Base-by-base conservation (phyloP, 2,888 invertebrate species). In the Cephus pygmeus region DNA sequence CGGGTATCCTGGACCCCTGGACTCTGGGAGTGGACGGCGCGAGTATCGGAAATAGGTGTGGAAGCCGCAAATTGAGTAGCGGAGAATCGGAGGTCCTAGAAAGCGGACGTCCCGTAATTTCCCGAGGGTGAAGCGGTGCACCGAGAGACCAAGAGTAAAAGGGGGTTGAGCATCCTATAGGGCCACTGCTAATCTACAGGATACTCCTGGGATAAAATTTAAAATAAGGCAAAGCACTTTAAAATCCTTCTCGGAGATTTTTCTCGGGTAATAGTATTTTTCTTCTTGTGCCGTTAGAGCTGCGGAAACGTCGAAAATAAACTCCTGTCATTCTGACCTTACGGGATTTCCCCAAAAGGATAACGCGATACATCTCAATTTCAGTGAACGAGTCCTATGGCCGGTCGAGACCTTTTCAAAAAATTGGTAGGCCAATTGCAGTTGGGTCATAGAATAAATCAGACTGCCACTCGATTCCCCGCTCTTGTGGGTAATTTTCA, bases 51-150 rank as follows among this genome's bases (percentile, higher is more conserved):
- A 56, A 56, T 56, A 56, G 56, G 56, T 56, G 23, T 56, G 56
- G 56, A 71, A 33, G 71, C 71, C 71, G 71, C 71, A 71, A 71
- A 71, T 71, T 34, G 76, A 76, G 71, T 69, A 40, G 34, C 40
- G 73, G 75, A 73, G 34, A 35, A 35, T 74, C 35, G 34, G 74
- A 33, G 74, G 36, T 35, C 74, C 74, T 30, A 35, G 74, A 23
- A 74, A 76, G 80, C 79, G 56, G 75, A 79, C 81, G 83, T 80
- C 84, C 79, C 81, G 86, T 87, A 87, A 87, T 87, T 87, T 87
- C 87, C 87, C 87, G 87, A 83, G 87, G 87, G 87, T 83, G 83
- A 86, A 84, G 80, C 56, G 23, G 23, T 56, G 56, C 56, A 56
- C 56, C 56, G 56, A 23, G 56, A 71, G 34, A 71, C 30, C 71